Percentiles rank a stretch among this genome's conserved stretches.
Conservation (phyloP, 2,888 invertebrate species). For the Saturnia japonica region DNA sequence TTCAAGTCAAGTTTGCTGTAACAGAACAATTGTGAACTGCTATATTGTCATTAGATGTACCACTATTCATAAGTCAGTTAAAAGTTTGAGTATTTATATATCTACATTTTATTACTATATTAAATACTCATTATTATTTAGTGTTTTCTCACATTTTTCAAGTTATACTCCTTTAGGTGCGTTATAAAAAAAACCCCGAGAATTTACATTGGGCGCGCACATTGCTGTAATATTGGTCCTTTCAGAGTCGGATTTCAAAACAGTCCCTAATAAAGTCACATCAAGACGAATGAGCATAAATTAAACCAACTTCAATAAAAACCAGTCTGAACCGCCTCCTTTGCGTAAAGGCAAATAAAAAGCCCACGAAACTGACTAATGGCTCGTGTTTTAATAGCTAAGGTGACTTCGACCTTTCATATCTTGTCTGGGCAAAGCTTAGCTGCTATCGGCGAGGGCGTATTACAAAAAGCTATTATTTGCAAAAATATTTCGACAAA, state of each 20-base stretch:
- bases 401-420: constrained; percentile 15
- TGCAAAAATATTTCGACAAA: background rate
- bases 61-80: background rate
- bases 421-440: background rate
- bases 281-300: background rate
- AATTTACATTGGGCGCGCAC: too few relatives aligned
- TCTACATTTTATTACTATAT: too few relatives aligned
- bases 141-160: too few relatives aligned
- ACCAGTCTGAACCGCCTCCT: background rate
- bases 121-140: too few relatives aligned
- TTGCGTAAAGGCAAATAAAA: background rate
- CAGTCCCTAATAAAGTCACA: background rate
- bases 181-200: too few relatives aligned
- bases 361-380: constrained; percentile 15
- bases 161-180: too few relatives aligned
- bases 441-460: background rate
- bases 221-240: background rate
- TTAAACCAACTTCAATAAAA: background rate
- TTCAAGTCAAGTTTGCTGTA: background rate
- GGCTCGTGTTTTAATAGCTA: constrained; percentile 10
- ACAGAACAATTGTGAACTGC: background rate
- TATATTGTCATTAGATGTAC: background rate
- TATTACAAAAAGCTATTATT: background rate
- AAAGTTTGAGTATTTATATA: background rate
- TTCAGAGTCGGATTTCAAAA: background rate